Evolutionary conservation across 2,888 invertebrate species (phyloP), one percentile per base, ranked within the genome.

Genomic region (Tipula lateralis): DNA sequence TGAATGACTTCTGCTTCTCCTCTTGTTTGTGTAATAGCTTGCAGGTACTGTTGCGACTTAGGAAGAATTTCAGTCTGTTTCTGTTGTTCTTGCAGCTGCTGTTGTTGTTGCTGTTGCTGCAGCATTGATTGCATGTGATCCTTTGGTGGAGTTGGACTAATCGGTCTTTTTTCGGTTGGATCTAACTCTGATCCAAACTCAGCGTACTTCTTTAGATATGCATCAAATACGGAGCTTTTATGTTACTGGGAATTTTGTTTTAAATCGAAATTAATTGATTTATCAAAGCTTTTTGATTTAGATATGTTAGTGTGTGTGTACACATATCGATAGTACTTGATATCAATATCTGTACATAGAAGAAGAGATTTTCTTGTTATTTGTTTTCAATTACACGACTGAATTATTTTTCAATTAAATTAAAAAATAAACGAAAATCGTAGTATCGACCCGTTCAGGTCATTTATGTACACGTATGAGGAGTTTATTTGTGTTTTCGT

Each of bases 401-500:
- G 66, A 66, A 66, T 66, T 66, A 66, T 66, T 66, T 66, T 66
- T 66, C 66, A 66, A 66, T 66, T 66, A 66, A 66, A 24, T 66
- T 66, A 24, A 66, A 66, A 66, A 66, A 39, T 13, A 19, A 66
- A 12, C 6, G 1, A 44, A n/a, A n/a, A 66, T 66, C 66, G 66
- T 66, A 50, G 16, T 66, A 66, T 24, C 66, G 3, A 12, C 24
- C 19, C 9, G 9, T 66, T 1, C 66, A n/a, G 66, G 66, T 66
- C 66, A 24, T 24, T n/a, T n/a, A n/a, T n/a, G 1, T 50, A 50
- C 16, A 19, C 39, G n/a, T 44, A n/a, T 44, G 12, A 39, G 24
- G 24, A 66, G 44, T 50, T 7, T 50, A 50, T 50, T 50, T 66
- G 66, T 66, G 19, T 66, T 66, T 66, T 66, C 66, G 66, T 7